phyloP scores from a whole-genome alignment of 2,113 vertebrate species.

The Hypomesus transpacificus region DNA sequence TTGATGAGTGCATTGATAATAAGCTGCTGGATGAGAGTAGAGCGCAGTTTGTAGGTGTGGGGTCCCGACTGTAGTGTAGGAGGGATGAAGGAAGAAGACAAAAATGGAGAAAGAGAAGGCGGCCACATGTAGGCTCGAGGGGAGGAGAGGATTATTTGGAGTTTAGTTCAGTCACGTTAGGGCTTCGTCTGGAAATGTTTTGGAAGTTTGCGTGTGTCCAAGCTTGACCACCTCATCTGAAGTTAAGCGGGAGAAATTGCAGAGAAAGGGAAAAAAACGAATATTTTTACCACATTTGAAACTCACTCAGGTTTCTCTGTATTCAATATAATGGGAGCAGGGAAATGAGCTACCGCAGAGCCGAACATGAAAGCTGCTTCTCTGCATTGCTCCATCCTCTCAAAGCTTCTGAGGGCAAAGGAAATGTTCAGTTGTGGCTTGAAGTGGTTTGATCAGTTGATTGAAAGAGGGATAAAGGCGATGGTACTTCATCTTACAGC shows the following conservation, averaged over 20 bases:
- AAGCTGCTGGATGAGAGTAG: too few species aligned
- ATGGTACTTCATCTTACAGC: background rate
- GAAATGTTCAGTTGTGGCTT: constrained; percentile 25
- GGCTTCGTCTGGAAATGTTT: constrained; percentile 35
- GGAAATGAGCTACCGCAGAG: constrained; percentile 23
- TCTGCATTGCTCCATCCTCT: constrained; percentile 9
- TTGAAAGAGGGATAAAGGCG: constrained; percentile 16
- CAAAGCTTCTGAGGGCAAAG: constrained; percentile 3
- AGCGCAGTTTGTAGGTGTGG: too few species aligned
- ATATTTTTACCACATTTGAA: constrained; percentile 15
- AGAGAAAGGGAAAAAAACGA: background rate
- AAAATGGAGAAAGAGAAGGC: background rate
- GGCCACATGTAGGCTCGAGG: background rate
- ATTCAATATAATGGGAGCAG: constrained; percentile 21
- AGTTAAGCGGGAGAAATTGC: background rate
- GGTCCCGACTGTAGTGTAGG: too few species aligned
- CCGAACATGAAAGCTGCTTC: constrained; percentile 14
- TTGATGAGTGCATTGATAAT: too few species aligned
- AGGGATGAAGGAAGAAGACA: too few species aligned
- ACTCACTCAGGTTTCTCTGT: constrained; percentile 21
- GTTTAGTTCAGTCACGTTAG: background rate
- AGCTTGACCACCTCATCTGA: constrained; percentile 36
- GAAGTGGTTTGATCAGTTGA: constrained; percentile 19
- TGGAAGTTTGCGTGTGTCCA: constrained; percentile 22
- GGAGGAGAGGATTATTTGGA: background rate